Conservation (phyloP, 2,888 invertebrate species). For the Sinelater perroti region DNA sequence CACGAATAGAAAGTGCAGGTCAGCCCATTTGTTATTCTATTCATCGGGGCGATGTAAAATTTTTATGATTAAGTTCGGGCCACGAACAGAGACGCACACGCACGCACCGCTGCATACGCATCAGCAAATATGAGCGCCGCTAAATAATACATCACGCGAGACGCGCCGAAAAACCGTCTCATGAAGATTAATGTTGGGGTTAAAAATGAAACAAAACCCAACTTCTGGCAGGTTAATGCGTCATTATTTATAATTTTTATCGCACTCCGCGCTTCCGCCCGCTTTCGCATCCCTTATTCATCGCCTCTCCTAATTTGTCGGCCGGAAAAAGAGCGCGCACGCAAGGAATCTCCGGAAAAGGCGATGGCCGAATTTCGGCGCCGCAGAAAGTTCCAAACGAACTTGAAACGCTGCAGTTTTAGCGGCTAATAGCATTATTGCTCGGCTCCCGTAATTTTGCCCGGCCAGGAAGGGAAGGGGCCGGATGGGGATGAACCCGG, state of each 20-base stretch:
- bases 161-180: constrained; percentile 42
- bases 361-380: constrained; percentile 8
- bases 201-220: constrained; percentile 51
- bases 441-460: background rate
- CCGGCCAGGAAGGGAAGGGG: background rate
- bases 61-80: constrained; percentile 15
- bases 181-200: constrained; percentile 51
- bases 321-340: constrained; percentile 3
- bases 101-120: constrained; percentile 15
- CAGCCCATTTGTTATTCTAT: constrained; percentile 17
- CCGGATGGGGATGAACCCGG: constrained; percentile 3
- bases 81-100: constrained; percentile 2
- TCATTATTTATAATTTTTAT: constrained; percentile 54
- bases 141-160: constrained; percentile 44
- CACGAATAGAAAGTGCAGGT: constrained; percentile 22
- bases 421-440: constrained; percentile 9
- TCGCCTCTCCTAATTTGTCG: constrained; percentile 40
- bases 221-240: constrained; percentile 52
- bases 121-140: constrained; percentile 34
- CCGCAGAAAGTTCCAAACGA: constrained; percentile 12
- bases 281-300: constrained; percentile 36
- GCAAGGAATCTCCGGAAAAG: constrained; percentile 8
- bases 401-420: constrained; percentile 12
- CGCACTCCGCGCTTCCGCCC: constrained; percentile 34
- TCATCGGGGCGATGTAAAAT: constrained; percentile 9